Evolutionary conservation across 2,113 vertebrate species (phyloP).

Genomic region (Sclerurus mexicanus): DNA sequence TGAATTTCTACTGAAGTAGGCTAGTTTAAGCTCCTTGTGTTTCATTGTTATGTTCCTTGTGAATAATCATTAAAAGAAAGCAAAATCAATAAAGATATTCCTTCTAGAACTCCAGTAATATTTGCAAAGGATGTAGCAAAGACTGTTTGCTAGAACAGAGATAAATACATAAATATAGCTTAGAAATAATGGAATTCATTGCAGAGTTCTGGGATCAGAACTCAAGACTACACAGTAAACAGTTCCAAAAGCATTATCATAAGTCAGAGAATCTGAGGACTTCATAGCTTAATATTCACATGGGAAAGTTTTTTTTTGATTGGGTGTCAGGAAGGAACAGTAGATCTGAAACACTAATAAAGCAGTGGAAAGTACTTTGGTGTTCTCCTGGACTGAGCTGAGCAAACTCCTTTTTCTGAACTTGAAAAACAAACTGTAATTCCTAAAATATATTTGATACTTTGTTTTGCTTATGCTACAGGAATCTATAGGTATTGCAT

Average conservation of each 20-base stretch:
- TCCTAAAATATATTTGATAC: not conserved
- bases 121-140: not conserved
- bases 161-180: not conserved
- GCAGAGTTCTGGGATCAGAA: not conserved
- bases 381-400: not conserved
- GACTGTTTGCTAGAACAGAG: not conserved
- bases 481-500: not conserved
- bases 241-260: not conserved
- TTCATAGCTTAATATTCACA: not conserved
- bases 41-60: not conserved
- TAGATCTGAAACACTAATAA: not conserved
- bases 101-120: not conserved
- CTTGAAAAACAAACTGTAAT: not conserved
- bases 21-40: not conserved
- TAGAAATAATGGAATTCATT: not conserved
- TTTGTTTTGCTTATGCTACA: not conserved
- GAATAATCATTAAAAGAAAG: not conserved
- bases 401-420: not conserved
- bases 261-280: not conserved
- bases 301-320: not conserved
- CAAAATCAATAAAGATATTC: not conserved
- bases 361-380: not conserved
- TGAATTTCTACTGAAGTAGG: conserved; percentile 11
- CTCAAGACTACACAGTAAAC: not conserved
- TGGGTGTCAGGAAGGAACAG: not conserved